phyloP scores from a whole-genome alignment of 2,797 vertebrate species.

The Brachymystax lenok region DNA sequence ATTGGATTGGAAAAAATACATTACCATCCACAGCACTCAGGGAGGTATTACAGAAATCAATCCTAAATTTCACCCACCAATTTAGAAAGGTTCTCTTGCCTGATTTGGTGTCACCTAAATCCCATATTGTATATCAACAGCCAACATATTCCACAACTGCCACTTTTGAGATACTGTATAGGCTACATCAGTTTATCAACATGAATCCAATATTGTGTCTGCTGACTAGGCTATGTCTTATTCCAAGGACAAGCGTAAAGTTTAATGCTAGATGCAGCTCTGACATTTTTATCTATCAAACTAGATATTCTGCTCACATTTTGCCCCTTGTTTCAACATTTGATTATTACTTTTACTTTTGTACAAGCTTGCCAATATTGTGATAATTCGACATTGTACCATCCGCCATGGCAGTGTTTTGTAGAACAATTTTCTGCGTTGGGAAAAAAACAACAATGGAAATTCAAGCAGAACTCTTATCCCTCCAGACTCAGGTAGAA shows the following conservation, averaged over 20 bases:
- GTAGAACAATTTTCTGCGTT: neutral
- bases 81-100: conserved; percentile 29
- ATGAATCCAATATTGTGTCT: conserved; percentile 20
- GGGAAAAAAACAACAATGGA: neutral
- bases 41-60: conserved; percentile 41
- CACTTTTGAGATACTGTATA: conserved; percentile 20
- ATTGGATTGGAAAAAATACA: conserved; percentile 18
- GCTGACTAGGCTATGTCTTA: conserved; percentile 10
- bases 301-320: neutral
- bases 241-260: conserved; percentile 16
- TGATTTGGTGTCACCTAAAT: conserved; percentile 36
- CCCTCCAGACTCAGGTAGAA: conserved; percentile 35
- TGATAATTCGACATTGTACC: conserved; percentile 10
- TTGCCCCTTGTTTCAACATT: neutral
- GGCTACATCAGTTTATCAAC: conserved; percentile 15
- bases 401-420: no score
- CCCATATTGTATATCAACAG: conserved; percentile 27
- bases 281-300: neutral
- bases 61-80: conserved; percentile 33
- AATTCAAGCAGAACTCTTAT: conserved; percentile 46
- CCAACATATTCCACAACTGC: conserved; percentile 29
- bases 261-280: conserved; percentile 5
- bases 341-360: neutral
- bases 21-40: conserved; percentile 9
- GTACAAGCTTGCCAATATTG: neutral